Evolutionary conservation across 2,113 vertebrate genomes (phyloP).

Genomic region (Hippopotamus amphibius): DNA sequence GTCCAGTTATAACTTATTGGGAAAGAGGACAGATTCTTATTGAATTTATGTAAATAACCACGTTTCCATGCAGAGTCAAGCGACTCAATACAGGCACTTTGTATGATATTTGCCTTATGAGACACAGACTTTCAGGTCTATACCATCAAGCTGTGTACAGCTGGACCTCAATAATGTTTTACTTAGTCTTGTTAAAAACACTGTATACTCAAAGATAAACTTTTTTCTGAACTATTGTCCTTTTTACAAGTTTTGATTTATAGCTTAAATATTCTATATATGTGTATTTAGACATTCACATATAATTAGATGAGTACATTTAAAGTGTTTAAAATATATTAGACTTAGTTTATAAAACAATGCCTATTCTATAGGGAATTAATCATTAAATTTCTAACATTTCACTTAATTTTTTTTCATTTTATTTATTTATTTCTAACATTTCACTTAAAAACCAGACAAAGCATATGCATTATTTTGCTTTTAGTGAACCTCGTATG

Average conservation of each 20-base stretch:
- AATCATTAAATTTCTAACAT: neutral
- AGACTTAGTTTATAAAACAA: neutral
- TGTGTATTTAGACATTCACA: neutral
- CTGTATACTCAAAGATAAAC: neutral
- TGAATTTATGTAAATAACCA: neutral
- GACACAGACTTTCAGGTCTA: neutral
- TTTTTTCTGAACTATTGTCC: neutral
- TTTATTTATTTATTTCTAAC: neutral
- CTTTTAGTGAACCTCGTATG: neutral
- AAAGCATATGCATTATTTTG: neutral
- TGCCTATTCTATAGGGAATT: neutral
- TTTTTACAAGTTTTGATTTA: neutral
- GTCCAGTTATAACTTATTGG: neutral
- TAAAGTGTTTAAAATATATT: neutral
- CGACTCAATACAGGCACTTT: neutral
- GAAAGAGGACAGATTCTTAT: neutral
- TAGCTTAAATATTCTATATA: neutral
- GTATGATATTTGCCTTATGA: neutral
- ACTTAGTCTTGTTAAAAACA: neutral
- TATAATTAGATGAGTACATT: neutral
- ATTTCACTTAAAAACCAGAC: neutral
- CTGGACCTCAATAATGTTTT: neutral
- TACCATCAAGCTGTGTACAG: neutral
- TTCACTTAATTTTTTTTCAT: neutral
- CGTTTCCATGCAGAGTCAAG: conserved; percentile 2